Evolutionary conservation across 2,888 invertebrate species (phyloP).

Genomic region (Pandemis cinnamomeana): DNA sequence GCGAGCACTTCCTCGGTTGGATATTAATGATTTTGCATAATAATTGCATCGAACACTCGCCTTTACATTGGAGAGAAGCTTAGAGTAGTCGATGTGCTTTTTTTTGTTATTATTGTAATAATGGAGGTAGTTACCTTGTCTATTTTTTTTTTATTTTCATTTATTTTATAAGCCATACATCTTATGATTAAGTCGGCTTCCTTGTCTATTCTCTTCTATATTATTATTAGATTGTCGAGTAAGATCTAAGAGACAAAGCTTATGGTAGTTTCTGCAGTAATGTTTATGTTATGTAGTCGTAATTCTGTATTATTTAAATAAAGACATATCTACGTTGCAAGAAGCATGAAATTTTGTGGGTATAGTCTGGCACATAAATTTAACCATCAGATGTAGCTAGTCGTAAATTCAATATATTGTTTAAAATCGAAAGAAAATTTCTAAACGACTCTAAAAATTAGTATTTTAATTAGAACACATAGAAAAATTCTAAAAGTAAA

Average conservation of each 20-base stretch:
- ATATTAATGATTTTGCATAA: conserved; percentile 79
- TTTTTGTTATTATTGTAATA: conserved; percentile 6
- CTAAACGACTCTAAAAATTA: no score
- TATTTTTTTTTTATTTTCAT: no score
- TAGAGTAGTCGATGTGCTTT: conserved; percentile 15
- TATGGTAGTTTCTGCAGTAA: background rate
- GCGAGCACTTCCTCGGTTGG: conserved; percentile 63
- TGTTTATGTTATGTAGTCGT: background rate
- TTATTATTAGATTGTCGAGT: background rate
- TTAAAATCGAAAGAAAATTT: background rate
- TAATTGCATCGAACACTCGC: conserved; percentile 65
- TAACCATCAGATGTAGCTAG: no score
- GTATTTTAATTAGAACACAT: no score
- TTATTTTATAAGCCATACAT: no score
- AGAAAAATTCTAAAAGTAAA: no score
- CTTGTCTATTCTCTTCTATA: background rate
- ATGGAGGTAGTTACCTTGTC: background rate
- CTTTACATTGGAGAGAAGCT: conserved; percentile 37
- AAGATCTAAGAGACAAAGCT: background rate
- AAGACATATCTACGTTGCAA: no score
- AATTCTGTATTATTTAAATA: no score
- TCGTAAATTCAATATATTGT: background rate
- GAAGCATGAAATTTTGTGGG: no score
- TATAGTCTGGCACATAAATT: no score
- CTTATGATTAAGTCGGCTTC: no score